Conservation (phyloP, 2,797 vertebrate species). For the Dermochelys coriacea region DNA sequence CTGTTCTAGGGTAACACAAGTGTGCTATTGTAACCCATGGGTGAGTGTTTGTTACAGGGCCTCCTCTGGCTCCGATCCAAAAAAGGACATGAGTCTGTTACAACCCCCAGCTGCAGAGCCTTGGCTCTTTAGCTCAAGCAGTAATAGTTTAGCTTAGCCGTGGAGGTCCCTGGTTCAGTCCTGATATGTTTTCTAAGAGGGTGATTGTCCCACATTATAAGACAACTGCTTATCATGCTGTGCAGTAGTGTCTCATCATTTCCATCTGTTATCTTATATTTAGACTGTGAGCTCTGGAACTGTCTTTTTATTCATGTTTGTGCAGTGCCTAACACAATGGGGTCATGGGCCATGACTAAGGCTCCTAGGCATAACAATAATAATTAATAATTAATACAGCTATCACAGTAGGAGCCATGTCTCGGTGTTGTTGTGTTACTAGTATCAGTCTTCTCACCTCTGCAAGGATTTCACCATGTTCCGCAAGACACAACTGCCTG, state of each 20-base stretch:
- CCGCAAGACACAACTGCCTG: neutral
- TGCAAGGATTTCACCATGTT: neutral
- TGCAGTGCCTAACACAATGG: neutral
- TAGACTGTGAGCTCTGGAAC: neutral
- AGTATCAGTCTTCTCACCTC: no score
- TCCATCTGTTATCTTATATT: neutral
- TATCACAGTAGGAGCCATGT: neutral
- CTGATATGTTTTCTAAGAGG: neutral
- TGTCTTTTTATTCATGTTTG: neutral
- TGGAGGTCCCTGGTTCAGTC: neutral
- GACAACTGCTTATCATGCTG: neutral
- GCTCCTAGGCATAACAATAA: neutral
- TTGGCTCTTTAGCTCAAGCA: neutral
- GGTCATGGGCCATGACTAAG: neutral
- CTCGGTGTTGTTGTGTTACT: neutral
- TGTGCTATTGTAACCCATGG: neutral
- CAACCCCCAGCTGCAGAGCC: neutral
- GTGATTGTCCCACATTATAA: neutral
- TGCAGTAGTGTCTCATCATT: neutral
- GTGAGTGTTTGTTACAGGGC: neutral
- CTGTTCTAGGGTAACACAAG: neutral
- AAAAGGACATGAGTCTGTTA: neutral
- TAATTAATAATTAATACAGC: neutral
- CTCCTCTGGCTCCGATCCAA: neutral
- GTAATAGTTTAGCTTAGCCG: neutral